Evolutionary conservation across 2,888 invertebrate species (phyloP), one percentile per base, ranked within the genome.

Genomic region (Drosophila emarginata): DNA sequence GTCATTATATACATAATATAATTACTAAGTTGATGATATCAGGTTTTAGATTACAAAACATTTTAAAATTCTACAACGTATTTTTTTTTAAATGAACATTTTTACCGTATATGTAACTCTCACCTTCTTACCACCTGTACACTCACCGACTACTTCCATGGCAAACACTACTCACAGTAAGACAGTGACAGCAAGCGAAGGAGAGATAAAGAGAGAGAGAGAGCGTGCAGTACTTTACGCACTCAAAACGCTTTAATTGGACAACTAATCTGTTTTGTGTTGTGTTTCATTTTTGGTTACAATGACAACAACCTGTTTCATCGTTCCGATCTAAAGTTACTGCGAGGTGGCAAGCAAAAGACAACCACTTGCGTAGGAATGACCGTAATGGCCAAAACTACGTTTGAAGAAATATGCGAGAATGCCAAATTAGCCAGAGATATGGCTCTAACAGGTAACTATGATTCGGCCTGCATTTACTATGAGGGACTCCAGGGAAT

Each of bases 401-500:
- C 96, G 90, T 95, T 96, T 92, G 95, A 95, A 92, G 97, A 97
- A 93, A 97, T 98, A 93, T 96, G 96, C 93, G 98, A 98, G 93
- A 98, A 98, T 93, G 96, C 98, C 69, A 97, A 97, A 92, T 93
- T 98, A 92, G 99, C 98, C 66, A 94, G 99, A 89, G 98, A 99
- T 93, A 97, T 96, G 95, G 97, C 98, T 72, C 93, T 99, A 89
- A 95, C 97, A 91, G 98, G 99, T 21, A 97, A 98, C 92, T 99
- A 99, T 91, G 98, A 99, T 90, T 96, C 97, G 74, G 96, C 99
- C 23, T 94, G 96, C 73, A 85, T 85, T 66, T 85, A 85, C 67
- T 85, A 85, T 61, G 84, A 85, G 73, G 84, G 84, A 40, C 67
- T 85, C 21, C 87, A 98, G 67, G 97, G 97, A 91, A 97, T 98